These are phyloP conservation scores for Saxidomus purpurata DNA, from an alignment of 1,140 invertebrate species.

Conservation along the genomic window DNA sequence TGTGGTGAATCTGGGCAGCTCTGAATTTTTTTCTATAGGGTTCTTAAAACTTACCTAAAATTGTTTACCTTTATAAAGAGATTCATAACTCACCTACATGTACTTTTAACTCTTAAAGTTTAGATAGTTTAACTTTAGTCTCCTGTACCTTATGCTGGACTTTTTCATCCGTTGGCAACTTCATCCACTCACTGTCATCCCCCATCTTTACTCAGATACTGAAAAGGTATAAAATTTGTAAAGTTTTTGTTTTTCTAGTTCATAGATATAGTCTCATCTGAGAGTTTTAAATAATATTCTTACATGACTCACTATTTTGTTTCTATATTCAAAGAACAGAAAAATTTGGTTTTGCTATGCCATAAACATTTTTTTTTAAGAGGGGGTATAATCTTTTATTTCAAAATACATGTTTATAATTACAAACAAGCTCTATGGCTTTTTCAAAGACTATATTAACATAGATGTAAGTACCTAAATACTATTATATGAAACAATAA, in stretches of 20 bases:
- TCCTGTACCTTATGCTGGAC: conserved; percentile 93
- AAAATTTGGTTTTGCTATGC: not conserved
- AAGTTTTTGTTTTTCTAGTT: not conserved
- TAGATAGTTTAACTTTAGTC: not conserved
- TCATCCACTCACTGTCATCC: conserved; percentile 95
- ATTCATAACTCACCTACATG: not conserved
- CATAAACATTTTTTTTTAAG: no score
- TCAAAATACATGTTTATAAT: no score
- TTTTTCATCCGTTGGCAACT: conserved; percentile 96
- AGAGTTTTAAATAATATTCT: not conserved
- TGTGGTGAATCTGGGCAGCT: no score
- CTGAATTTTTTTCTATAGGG: not conserved
- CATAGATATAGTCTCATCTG: not conserved
- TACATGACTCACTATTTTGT: not conserved
- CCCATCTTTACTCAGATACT: conserved; percentile 72
- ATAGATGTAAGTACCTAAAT: no score
- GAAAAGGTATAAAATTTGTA: not conserved
- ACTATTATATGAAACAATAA: no score
- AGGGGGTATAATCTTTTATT: no score
- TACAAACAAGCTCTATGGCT: no score
- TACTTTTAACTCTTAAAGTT: not conserved
- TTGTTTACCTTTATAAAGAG: not conserved
- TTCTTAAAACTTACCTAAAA: not conserved
- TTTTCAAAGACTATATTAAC: no score
- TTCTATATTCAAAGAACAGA: not conserved